These are phyloP conservation scores for Camponotus fellah DNA, from an alignment of 2,888 invertebrate species.

Conservation along the genomic window DNA sequence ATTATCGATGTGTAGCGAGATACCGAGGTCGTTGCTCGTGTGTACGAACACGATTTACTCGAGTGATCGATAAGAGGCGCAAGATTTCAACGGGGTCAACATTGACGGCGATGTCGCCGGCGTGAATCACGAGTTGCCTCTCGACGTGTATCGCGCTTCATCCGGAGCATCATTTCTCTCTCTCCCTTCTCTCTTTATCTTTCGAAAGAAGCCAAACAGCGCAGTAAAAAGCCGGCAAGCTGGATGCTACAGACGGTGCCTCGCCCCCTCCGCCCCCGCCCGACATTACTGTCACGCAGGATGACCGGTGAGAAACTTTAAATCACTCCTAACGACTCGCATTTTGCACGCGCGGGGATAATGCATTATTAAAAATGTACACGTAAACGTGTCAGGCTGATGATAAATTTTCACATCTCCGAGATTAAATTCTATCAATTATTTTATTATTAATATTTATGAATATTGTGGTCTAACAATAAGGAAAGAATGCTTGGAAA, in stretches of 20 bases:
- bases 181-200: not conserved
- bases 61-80: constrained; percentile 39
- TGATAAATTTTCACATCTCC: not conserved
- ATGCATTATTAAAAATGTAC: not conserved
- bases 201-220: constrained; percentile 54
- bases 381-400: not conserved
- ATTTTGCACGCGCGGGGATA: not conserved
- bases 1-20: constrained; percentile 23
- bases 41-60: constrained; percentile 27
- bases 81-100: constrained; percentile 33
- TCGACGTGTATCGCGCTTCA: constrained; percentile 63
- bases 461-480: not conserved
- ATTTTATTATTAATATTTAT: not conserved
- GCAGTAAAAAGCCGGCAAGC: constrained; percentile 83
- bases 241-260: constrained; percentile 86
- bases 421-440: not conserved
- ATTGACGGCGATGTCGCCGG: constrained; percentile 23
- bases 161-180: constrained; percentile 11
- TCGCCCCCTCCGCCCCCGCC: constrained; percentile 84
- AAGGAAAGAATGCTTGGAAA: not conserved
- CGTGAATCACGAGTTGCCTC: constrained; percentile 50
- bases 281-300: constrained; percentile 85
- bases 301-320: constrained; percentile 83
- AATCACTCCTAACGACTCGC: constrained; percentile 38
- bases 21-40: constrained; percentile 43